Conservation (phyloP, 35 echinoderm and acorn worm genomes). For the Apostichopus japonicus region DNA sequence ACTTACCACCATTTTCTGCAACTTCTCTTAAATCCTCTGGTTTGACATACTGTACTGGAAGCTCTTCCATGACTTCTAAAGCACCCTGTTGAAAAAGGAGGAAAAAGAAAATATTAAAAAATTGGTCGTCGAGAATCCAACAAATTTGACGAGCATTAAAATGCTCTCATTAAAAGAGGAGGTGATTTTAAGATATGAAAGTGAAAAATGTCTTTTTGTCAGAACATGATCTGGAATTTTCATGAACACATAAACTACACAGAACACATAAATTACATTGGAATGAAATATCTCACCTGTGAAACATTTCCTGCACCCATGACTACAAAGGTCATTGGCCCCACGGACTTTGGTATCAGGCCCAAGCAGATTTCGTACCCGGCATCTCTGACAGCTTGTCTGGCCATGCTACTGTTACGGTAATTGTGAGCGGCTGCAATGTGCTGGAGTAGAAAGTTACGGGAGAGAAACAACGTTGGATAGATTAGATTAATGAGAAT, state of each 20-base stretch:
- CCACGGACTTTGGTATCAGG: constrained; percentile 80
- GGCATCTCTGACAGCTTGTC: constrained; percentile 88
- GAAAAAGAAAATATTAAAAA: too few species aligned
- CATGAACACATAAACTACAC: too few species aligned
- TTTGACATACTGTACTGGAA: constrained; percentile 84
- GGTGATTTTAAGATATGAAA: too few species aligned
- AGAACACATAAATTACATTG: background rate
- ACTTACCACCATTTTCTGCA: constrained; percentile 85
- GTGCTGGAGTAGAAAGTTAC: constrained; percentile 60
- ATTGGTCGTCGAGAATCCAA: too few species aligned
- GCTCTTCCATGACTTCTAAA: constrained; percentile 83
- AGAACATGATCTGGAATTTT: too few species aligned
- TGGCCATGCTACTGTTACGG: constrained; percentile 83
- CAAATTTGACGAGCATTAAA: too few species aligned
- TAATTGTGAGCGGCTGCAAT: constrained; percentile 97
- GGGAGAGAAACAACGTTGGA: background rate
- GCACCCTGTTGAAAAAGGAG: constrained; percentile 58
- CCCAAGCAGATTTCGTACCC: constrained; percentile 86
- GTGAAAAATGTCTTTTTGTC: too few species aligned
- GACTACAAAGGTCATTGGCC: constrained; percentile 90
- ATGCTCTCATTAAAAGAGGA: too few species aligned
- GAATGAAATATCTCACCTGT: constrained; percentile 56
- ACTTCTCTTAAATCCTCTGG: constrained; percentile 81
- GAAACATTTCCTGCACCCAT: constrained; percentile 97
- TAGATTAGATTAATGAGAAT: too few species aligned